Evolutionary conservation across 1,140 invertebrate species (phyloP).

Genomic region (Drosophila nebulosa): DNA sequence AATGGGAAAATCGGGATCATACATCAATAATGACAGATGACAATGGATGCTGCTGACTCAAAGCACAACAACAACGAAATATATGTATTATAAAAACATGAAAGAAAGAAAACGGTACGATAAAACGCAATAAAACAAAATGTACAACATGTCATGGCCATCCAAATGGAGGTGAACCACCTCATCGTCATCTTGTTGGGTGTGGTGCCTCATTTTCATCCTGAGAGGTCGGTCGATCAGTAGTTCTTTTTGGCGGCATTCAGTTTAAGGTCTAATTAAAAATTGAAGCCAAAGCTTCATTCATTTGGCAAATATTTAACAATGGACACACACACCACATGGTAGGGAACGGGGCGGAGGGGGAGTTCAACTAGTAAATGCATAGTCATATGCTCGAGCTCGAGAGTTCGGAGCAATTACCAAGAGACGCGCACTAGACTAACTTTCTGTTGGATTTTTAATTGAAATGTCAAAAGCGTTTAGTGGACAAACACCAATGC

Average conservation of each 20-base stretch:
- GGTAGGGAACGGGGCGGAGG: conserved; percentile 29
- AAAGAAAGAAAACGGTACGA: conserved; percentile 1
- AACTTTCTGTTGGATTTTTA: conserved; percentile 73
- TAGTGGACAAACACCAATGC: conserved; percentile 51
- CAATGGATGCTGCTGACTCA: conserved; percentile 50
- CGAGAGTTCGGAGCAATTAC: conserved; percentile 45
- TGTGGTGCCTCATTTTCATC: background rate
- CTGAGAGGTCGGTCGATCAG: background rate
- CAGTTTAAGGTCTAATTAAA: background rate
- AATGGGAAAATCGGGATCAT: conserved; percentile 68
- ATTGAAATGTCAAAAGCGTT: conserved; percentile 79
- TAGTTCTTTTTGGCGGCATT: background rate
- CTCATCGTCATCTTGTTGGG: background rate
- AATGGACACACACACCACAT: conserved; percentile 27
- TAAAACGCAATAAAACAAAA: conserved; percentile 17
- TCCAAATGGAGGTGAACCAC: conserved; percentile 10
- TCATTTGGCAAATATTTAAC: conserved; percentile 61
- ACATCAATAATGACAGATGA: conserved; percentile 75
- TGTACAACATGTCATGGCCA: background rate
- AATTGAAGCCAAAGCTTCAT: conserved; percentile 43
- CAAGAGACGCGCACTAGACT: conserved; percentile 33
- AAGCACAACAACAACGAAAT: no score
- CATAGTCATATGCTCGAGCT: conserved; percentile 13
- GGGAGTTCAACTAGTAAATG: background rate
- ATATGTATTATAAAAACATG: background rate